Percentiles rank a stretch among this genome's conserved stretches.
These are phyloP conservation scores for Ariolimax columbianus DNA, from an alignment of 2,888 invertebrate species.

Conservation along the genomic window DNA sequence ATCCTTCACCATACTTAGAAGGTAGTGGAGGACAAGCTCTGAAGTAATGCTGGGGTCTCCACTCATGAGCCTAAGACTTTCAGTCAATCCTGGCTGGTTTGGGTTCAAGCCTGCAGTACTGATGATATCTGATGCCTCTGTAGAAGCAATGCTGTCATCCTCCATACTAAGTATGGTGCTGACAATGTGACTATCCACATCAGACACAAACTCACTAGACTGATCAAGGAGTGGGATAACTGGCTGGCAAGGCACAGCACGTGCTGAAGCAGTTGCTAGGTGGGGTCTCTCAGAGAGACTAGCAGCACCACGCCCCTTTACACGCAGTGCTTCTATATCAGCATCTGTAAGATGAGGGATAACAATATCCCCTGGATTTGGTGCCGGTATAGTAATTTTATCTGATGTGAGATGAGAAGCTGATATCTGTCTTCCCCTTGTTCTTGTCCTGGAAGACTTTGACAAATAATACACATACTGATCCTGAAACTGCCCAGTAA, in stretches of 20 bases:
- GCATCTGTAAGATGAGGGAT: conserved; percentile 74
- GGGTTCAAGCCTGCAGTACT: conserved; percentile 45
- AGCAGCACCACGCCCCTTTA: conserved; percentile 50
- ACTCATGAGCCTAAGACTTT: conserved; percentile 56
- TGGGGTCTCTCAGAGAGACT: conserved; percentile 32
- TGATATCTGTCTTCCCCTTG: conserved; percentile 64
- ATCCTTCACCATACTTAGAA: conserved; percentile 68
- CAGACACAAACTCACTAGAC: conserved; percentile 53
- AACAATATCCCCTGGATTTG: conserved; percentile 70
- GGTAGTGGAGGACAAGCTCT: conserved; percentile 66
- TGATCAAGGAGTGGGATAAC: background rate
- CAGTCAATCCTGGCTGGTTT: conserved; percentile 48
- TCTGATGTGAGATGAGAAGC: conserved; percentile 57
- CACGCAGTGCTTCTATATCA: conserved; percentile 69
- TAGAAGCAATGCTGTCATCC: conserved; percentile 58
- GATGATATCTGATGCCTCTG: conserved; percentile 41
- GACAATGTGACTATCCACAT: conserved; percentile 71
- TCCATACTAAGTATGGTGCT: conserved; percentile 73
- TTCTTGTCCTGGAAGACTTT: conserved; percentile 71
- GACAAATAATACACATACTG: conserved; percentile 78
- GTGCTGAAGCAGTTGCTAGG: conserved; percentile 9
- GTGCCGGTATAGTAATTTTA: conserved; percentile 65
- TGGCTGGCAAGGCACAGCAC: background rate
- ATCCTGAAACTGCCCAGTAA: conserved; percentile 77
- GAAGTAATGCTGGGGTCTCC: conserved; percentile 68